These are phyloP conservation scores for Parelbella ahira DNA, from an alignment of 2,888 invertebrate genomes.

Conservation along the genomic window DNA sequence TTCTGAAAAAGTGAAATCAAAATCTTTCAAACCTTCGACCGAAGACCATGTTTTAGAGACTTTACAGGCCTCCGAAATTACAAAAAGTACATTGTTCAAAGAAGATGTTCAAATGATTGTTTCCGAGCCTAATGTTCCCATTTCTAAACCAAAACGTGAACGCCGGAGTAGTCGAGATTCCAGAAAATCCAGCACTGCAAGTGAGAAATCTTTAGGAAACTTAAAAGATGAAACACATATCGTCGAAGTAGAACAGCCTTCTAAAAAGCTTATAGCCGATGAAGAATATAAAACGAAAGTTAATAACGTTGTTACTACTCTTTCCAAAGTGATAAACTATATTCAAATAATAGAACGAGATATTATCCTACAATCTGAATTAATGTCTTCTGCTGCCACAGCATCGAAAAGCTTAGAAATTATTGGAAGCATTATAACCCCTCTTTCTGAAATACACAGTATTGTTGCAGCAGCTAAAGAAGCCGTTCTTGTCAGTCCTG, in stretches of 20 bases:
- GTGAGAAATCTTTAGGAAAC: conserved; percentile 70
- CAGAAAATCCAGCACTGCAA: conserved; percentile 63
- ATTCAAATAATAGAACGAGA: conserved; percentile 83
- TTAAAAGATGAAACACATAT: conserved; percentile 48
- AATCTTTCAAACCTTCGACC: conserved; percentile 54
- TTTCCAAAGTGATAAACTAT: conserved; percentile 78
- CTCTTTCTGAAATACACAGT: conserved; percentile 83
- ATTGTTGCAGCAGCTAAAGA: conserved; percentile 79
- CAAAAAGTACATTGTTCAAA: conserved; percentile 52
- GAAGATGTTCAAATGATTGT: conserved; percentile 44
- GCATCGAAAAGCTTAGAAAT: conserved; percentile 85
- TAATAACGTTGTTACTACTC: conserved; percentile 39
- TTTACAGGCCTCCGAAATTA: conserved; percentile 46
- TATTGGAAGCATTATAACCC: conserved; percentile 81
- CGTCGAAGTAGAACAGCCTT: conserved; percentile 24
- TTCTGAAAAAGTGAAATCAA: conserved; percentile 68
- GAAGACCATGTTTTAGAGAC: conserved; percentile 41
- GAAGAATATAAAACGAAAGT: conserved; percentile 51
- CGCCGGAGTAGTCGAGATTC: conserved; percentile 68
- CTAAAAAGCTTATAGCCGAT: conserved; percentile 33
- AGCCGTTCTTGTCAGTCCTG: conserved; percentile 50
- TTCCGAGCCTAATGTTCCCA: conserved; percentile 35
- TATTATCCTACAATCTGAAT: conserved; percentile 82
- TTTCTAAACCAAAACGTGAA: conserved; percentile 51
- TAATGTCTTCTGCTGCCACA: conserved; percentile 84